Evolutionary conservation across 2,888 invertebrate genomes (phyloP).

Genomic region (Seira sanloemensis): DNA sequence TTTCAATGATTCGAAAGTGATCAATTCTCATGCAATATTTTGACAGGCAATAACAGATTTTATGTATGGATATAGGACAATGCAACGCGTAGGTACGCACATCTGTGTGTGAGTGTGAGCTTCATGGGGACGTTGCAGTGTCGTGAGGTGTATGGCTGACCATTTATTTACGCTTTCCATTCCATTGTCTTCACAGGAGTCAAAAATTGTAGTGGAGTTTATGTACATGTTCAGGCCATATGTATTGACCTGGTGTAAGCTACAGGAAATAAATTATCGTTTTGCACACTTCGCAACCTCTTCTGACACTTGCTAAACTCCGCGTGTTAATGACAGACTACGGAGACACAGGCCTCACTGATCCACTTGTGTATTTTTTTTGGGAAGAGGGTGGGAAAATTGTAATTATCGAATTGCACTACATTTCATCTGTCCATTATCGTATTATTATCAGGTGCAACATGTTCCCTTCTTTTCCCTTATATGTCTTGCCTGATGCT

Average conservation of each 20-base stretch:
- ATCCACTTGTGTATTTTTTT: conserved; percentile 21
- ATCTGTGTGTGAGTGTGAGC: neutral
- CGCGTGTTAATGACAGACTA: neutral
- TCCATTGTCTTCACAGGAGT: neutral
- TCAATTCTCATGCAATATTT: conserved; percentile 4
- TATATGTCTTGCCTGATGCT: too few relatives aligned
- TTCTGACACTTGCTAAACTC: neutral
- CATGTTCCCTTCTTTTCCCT: conserved; percentile 1
- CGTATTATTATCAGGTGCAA: neutral
- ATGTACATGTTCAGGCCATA: neutral
- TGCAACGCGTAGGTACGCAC: conserved; percentile 17
- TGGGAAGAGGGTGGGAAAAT: conserved; percentile 28
- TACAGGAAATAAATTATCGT: conserved; percentile 1
- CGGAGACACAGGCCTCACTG: conserved; percentile 10
- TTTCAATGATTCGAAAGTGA: conserved; percentile 14
- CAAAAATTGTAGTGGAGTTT: neutral
- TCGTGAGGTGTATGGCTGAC: neutral
- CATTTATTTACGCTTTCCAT: conserved; percentile 1
- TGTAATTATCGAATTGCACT: conserved; percentile 6
- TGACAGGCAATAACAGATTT: neutral
- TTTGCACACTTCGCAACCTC: neutral
- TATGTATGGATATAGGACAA: conserved; percentile 31
- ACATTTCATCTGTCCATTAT: neutral
- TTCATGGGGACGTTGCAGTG: neutral
- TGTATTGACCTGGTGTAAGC: neutral